These are phyloP conservation scores for Platorchestia sp. DNA, from an alignment of 1,140 invertebrate species.

Conservation along the genomic window DNA sequence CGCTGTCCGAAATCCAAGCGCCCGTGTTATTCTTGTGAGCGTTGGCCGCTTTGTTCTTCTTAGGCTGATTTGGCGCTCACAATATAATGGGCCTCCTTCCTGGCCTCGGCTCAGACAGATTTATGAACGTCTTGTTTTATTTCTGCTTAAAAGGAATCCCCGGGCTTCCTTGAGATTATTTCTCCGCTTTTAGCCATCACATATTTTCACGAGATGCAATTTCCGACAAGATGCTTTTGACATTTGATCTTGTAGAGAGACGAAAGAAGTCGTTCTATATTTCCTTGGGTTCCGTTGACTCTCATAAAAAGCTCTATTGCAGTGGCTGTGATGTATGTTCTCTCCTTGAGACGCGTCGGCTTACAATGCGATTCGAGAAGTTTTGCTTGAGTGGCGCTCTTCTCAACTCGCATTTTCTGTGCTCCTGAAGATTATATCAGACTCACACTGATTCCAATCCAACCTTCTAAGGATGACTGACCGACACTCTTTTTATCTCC, in stretches of 20 bases:
- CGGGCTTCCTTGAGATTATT: slow-evolving; percentile 50
- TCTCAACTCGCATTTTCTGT: neutral
- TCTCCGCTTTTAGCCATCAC: slow-evolving; percentile 44
- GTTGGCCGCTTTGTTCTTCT: slow-evolving; percentile 44
- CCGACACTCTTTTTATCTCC: neutral
- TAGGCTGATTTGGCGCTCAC: slow-evolving; percentile 21
- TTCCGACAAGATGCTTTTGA: slow-evolving; percentile 52
- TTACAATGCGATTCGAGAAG: slow-evolving; percentile 9
- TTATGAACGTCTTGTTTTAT: slow-evolving; percentile 53
- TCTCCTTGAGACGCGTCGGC: slow-evolving; percentile 3
- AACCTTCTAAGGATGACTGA: neutral
- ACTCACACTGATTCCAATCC: neutral
- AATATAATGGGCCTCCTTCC: slow-evolving; percentile 47
- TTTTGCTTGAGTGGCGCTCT: slow-evolving; percentile 37
- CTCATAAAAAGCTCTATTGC: slow-evolving; percentile 47
- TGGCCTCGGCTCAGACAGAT: slow-evolving; percentile 47
- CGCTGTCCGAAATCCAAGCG: neutral
- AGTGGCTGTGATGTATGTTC: slow-evolving; percentile 19
- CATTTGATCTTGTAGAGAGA: slow-evolving; percentile 54
- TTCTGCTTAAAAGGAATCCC: slow-evolving; percentile 51
- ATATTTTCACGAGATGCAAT: slow-evolving; percentile 55
- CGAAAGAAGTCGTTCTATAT: slow-evolving; percentile 26
- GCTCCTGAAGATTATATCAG: neutral
- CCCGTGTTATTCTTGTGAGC: slow-evolving; percentile 20
- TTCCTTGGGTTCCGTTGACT: slow-evolving; percentile 26